Conservation (phyloP, 1,140 invertebrate genomes). For the Acromyrmex charruanus region DNA sequence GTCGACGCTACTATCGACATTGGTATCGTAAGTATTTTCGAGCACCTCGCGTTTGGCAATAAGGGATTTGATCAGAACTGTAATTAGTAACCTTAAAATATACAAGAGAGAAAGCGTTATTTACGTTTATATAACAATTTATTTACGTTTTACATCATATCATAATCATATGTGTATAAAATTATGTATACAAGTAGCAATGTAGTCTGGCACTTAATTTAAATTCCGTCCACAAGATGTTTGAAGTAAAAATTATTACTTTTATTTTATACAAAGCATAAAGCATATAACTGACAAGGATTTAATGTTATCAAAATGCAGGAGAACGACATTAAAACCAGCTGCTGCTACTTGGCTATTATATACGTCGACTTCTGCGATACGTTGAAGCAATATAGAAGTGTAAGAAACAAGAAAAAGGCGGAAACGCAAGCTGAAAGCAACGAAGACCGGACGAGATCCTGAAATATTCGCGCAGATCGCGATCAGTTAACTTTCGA, state of each 20-base stretch:
- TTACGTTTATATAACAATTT: not conserved
- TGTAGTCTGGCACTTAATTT: not conserved
- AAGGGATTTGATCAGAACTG: not conserved
- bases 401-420: constrained; percentile 47
- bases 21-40: constrained; percentile 27
- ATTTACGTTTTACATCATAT: not conserved
- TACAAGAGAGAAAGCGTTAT: not conserved
- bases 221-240: not conserved
- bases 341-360: constrained; percentile 21
- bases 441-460: constrained; percentile 1
- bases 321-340: constrained; percentile 15
- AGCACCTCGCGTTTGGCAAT: not conserved
- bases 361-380: constrained; percentile 1
- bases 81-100: constrained; percentile 29
- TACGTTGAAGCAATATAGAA: not conserved
- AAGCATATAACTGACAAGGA: not conserved
- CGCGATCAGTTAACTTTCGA: constrained; percentile 51
- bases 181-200: not conserved
- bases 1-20: constrained; percentile 32
- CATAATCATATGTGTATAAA: not conserved
- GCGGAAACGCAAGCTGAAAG: constrained; percentile 50
- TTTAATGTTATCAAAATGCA: constrained; percentile 43
- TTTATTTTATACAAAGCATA: not conserved
- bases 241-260: not conserved
- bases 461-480: constrained; percentile 62